Percentiles rank a stretch among this genome's conserved stretches.
These are phyloP conservation scores for Dendrolimus kikuchii DNA, from an alignment of 1,140 invertebrate genomes.

Conservation along the genomic window DNA sequence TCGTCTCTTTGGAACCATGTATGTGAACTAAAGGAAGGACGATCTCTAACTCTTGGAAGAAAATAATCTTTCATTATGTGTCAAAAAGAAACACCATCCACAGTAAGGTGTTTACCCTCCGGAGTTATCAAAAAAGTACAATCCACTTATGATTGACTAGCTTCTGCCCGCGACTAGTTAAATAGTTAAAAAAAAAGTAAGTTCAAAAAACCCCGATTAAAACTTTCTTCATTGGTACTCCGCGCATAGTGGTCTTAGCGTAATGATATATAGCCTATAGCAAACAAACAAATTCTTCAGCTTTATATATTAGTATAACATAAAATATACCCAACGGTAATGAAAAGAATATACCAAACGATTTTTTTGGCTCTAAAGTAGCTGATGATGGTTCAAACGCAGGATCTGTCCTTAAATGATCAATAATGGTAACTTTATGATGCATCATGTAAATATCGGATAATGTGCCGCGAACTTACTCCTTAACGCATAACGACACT, in stretches of 20 bases:
- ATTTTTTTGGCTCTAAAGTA: slow-evolving; percentile 35
- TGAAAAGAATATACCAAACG: slow-evolving; percentile 35
- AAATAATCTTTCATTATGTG: slow-evolving; percentile 17
- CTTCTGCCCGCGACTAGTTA: too few relatives aligned
- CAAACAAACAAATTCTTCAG: slow-evolving; percentile 2
- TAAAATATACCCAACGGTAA: slow-evolving; percentile 19
- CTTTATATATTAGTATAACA: slow-evolving; percentile 27
- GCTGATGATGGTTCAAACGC: slow-evolving; percentile 28
- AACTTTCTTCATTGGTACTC: too few relatives aligned
- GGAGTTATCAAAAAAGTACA: too few relatives aligned
- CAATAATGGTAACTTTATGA: slow-evolving; percentile 36
- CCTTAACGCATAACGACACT: slow-evolving; percentile 6
- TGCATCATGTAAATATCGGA: slow-evolving; percentile 9
- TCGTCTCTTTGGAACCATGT: slow-evolving; percentile 57
- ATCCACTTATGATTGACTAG: too few relatives aligned
- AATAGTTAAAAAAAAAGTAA: too few relatives aligned
- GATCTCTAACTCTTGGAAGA: slow-evolving; percentile 12
- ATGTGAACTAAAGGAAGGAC: slow-evolving; percentile 11
- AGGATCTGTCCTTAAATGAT: slow-evolving; percentile 25
- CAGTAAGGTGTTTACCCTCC: slow-evolving; percentile 13
- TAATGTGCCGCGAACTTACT: slow-evolving; percentile 12
- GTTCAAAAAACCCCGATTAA: too few relatives aligned
- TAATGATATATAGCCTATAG: too few relatives aligned
- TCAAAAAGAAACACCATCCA: slow-evolving; percentile 12
- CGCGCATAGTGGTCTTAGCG: too few relatives aligned